Evolutionary conservation across 1,140 invertebrate species (phyloP).

Genomic region (Eumaeus atala): DNA sequence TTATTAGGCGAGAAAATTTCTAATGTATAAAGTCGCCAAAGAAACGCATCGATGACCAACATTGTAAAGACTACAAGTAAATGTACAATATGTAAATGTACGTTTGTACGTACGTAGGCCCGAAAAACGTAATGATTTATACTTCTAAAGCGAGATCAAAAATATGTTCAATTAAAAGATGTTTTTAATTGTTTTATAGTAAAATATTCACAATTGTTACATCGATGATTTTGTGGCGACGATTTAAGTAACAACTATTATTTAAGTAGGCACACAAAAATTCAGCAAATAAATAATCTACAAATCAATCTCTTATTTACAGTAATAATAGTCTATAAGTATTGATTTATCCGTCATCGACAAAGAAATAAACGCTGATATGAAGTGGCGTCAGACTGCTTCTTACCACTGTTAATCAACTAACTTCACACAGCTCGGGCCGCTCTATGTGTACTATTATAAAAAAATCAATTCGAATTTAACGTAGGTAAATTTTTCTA

Average conservation of each 20-base stretch:
- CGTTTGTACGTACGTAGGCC: too few species aligned
- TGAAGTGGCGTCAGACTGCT: too few species aligned
- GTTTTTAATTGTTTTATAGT: neutral
- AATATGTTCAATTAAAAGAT: too few species aligned
- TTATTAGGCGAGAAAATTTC: conserved; percentile 63
- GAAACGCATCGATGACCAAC: neutral
- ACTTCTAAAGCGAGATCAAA: too few species aligned
- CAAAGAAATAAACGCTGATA: conserved; percentile 4
- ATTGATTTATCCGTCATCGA: conserved; percentile 41
- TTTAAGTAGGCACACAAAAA: conserved; percentile 59
- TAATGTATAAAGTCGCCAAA: conserved; percentile 43
- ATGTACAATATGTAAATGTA: too few species aligned
- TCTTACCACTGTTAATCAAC: conserved; percentile 35
- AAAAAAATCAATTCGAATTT: conserved; percentile 51
- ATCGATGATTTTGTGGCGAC: conserved; percentile 29
- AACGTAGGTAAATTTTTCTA: conserved; percentile 74
- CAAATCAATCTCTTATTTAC: conserved; percentile 59
- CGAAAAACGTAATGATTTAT: too few species aligned
- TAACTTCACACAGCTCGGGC: neutral
- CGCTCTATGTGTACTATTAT: neutral
- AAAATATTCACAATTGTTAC: neutral
- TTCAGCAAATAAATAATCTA: conserved; percentile 55
- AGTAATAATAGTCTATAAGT: conserved; percentile 26
- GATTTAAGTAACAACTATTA: conserved; percentile 23
- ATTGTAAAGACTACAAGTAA: too few species aligned